A percentile compares a stretch with the other conserved stretches of the same genome.
phyloP scores from a whole-genome alignment of 1,140 invertebrate genomes.

The Lordiphosa stackelbergi region DNA sequence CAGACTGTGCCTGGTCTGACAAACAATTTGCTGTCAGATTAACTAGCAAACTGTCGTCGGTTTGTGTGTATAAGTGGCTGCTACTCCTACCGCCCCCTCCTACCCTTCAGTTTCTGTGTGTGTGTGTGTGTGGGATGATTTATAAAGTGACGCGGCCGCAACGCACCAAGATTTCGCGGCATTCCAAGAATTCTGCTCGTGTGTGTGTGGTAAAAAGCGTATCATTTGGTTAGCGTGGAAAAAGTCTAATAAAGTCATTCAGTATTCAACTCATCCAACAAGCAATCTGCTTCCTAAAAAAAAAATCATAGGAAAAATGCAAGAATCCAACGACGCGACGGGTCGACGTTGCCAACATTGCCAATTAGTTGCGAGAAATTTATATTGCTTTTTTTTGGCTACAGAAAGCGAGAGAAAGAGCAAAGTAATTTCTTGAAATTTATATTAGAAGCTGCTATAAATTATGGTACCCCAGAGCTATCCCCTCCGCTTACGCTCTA shows the following conservation, averaged over 20 bases:
- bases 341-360: conserved; percentile 35
- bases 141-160: conserved; percentile 64
- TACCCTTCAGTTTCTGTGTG: conserved; percentile 4
- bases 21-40: conserved; percentile 65
- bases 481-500: conserved; percentile 5
- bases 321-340: conserved; percentile 19
- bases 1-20: conserved; percentile 33
- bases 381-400: conserved; percentile 62
- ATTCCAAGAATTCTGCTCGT: conserved; percentile 52
- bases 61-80: conserved; percentile 5
- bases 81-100: conserved; percentile 4
- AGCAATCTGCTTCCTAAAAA: neutral
- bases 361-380: conserved; percentile 68
- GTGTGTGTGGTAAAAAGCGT: conserved; percentile 37
- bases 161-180: conserved; percentile 46
- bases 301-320: conserved; percentile 1
- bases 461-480: conserved; percentile 42
- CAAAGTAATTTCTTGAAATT: conserved; percentile 64
- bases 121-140: conserved; percentile 42
- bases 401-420: conserved; percentile 10
- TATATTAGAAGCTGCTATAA: conserved; percentile 66
- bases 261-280: conserved; percentile 22
- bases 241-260: conserved; percentile 61
- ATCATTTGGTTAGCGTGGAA: neutral
- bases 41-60: conserved; percentile 57